Base-by-base conservation (phyloP, 2,888 invertebrate genomes). In the Abrostola tripartita region DNA sequence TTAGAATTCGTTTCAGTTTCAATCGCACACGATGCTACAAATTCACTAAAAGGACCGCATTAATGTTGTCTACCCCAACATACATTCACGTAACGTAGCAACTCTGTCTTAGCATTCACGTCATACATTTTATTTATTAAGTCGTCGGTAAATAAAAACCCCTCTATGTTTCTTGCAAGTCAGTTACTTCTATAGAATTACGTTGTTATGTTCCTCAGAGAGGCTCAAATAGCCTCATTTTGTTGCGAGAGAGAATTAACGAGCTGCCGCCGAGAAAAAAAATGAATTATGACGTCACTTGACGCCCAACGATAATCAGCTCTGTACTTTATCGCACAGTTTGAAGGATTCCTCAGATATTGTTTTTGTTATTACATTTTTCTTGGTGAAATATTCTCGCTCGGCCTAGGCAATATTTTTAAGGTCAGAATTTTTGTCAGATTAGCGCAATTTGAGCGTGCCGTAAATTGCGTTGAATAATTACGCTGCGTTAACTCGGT, bases 241-340 rank as follows among this genome's bases (percentile, higher is more conserved):
- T 80, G 84, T 81, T 78, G 82, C 79, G 77, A 81, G 81, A 81
- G 82, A 72, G 84, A 86, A 86, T 88, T 87, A 88, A 88, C 85
- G 88, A 86, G 87, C 76, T 70, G 70, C 65, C 70, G 71, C 65
- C 68, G 71, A 75, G 74, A 81, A 83, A 85, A 86, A 88, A 88
- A 86, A 85, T 84, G 87, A 89, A 82, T 83, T 86, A 89, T 87
- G 76, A 81, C 85, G 85, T 85, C 85, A 88, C 85, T 85, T 79
- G 86, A 89, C 82, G 84, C 88, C 74, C 72, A 74, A 71, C 81
- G 81, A 85, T 87, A 87, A 87, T 88, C 83, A 79, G 82, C 76
- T 78, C 81, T 83, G 87, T 85, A 78, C 79, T 84, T 87, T 86
- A 87, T 87, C 75, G 81, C 81, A 42, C 66, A 69, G 76, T 78